phyloP scores from a whole-genome alignment of 2,113 vertebrate genomes.

The Apeltes quadracus region DNA sequence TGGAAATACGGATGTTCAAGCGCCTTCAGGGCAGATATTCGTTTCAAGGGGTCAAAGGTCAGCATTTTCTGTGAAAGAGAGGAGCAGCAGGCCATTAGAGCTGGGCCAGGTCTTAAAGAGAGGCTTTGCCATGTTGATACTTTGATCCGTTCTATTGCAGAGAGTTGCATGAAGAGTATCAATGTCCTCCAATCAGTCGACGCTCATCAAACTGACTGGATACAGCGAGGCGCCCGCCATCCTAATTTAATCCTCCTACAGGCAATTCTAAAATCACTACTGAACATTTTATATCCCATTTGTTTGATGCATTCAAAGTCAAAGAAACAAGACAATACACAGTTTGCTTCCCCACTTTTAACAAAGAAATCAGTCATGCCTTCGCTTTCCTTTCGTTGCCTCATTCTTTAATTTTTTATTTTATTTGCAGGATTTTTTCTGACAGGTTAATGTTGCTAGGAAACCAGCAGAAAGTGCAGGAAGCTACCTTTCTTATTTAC shows the following conservation, averaged over 20 bases:
- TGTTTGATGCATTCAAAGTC: not conserved
- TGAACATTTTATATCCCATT: not conserved
- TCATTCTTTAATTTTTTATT: too few relatives aligned
- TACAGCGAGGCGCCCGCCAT: not conserved
- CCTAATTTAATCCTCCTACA: not conserved
- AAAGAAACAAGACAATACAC: not conserved
- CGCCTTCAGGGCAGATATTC: constrained; percentile 86
- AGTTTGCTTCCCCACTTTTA: not conserved
- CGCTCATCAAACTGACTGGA: constrained; percentile 9
- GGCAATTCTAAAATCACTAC: not conserved
- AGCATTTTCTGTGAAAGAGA: constrained; percentile 84
- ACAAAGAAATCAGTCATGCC: too few relatives aligned
- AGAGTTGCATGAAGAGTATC: not conserved
- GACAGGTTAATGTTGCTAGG: too few relatives aligned
- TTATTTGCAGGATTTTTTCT: not conserved
- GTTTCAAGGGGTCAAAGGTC: constrained; percentile 86
- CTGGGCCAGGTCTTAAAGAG: not conserved
- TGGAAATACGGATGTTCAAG: constrained; percentile 83
- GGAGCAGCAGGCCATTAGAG: constrained; percentile 19
- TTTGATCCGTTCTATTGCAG: not conserved
- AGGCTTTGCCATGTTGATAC: too few relatives aligned
- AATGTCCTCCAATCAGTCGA: too few relatives aligned
- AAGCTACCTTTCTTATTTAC: not conserved
- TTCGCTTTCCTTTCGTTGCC: too few relatives aligned
- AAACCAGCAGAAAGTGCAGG: constrained; percentile 22